These are phyloP conservation scores for Larimichthys polyactis DNA, from an alignment of 2,113 vertebrate species.

Conservation along the genomic window DNA sequence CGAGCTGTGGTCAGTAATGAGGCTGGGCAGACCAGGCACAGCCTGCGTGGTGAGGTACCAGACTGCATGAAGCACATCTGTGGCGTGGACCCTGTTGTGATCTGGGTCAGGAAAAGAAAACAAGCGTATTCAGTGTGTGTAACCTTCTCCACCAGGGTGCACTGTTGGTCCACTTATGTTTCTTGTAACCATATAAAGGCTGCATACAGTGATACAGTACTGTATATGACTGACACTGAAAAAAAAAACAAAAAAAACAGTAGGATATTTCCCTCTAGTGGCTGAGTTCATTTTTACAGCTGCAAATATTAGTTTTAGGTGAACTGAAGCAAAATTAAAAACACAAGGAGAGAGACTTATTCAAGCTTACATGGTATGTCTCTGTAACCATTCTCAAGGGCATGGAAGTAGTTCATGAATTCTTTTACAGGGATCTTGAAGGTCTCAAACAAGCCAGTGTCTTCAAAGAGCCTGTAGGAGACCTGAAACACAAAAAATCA, in stretches of 20 bases:
- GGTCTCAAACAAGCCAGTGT: constrained; percentile 95
- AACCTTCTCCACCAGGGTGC: constrained; percentile 64
- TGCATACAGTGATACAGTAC: background rate
- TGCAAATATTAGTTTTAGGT: background rate
- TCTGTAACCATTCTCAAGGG: constrained; percentile 96
- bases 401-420: constrained; percentile 99
- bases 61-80: constrained; percentile 97
- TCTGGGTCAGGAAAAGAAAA: constrained; percentile 82
- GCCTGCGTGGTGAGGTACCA: constrained; percentile 98
- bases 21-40: constrained; percentile 91
- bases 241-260: background rate
- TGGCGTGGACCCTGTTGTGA: constrained; percentile 98
- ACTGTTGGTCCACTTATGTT: constrained; percentile 44
- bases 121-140: background rate
- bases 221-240: background rate
- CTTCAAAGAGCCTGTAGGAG: constrained; percentile 95
- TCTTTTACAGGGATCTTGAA: constrained; percentile 97
- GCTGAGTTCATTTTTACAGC: constrained; percentile 16
- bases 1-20: constrained; percentile 90
- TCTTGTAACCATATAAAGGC: background rate
- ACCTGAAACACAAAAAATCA: constrained; percentile 65
- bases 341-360: background rate
- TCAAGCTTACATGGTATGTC: constrained; percentile 96
- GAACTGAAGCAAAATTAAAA: background rate
- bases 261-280: constrained; percentile 61